phyloP scores from a whole-genome alignment of 2,797 vertebrate species.

The Diplodus puntazzo region DNA sequence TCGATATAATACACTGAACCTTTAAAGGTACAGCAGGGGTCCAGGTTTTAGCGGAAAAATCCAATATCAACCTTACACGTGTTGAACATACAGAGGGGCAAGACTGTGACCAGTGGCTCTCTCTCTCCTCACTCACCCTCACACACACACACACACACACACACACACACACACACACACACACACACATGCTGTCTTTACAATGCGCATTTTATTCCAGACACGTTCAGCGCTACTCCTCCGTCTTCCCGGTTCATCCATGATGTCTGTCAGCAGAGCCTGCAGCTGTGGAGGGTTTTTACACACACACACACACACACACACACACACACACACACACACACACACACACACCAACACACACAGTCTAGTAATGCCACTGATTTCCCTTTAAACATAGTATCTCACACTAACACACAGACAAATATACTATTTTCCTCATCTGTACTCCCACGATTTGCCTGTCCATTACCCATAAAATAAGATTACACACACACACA shows the following conservation, averaged over 20 bases:
- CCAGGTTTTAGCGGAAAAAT: background rate
- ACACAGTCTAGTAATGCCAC: slow-evolving; percentile 70
- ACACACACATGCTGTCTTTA: slow-evolving; percentile 56
- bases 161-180: background rate
- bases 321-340: slow-evolving; percentile 78
- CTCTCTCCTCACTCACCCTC: background rate
- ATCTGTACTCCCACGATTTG: background rate
- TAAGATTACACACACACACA: background rate
- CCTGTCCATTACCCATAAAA: background rate
- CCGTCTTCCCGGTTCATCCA: slow-evolving; percentile 88
- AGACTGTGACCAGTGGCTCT: background rate
- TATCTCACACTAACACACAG: slow-evolving; percentile 81
- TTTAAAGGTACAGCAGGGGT: too few relatives aligned
- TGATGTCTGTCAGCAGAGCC: slow-evolving; percentile 89
- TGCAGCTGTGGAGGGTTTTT: slow-evolving; percentile 87
- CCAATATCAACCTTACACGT: background rate
- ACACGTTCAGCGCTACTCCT: slow-evolving; percentile 77
- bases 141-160: background rate
- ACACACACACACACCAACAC: slow-evolving; percentile 79
- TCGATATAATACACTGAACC: too few relatives aligned
- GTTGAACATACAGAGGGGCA: background rate
- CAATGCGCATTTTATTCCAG: slow-evolving; percentile 87
- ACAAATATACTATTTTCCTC: slow-evolving; percentile 1
- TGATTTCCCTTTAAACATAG: slow-evolving; percentile 88
- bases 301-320: slow-evolving; percentile 67